Evolutionary conservation across 2,888 invertebrate genomes (phyloP), one percentile per base, ranked within the genome.

Genomic region (Leptinotarsa peninsularis): DNA sequence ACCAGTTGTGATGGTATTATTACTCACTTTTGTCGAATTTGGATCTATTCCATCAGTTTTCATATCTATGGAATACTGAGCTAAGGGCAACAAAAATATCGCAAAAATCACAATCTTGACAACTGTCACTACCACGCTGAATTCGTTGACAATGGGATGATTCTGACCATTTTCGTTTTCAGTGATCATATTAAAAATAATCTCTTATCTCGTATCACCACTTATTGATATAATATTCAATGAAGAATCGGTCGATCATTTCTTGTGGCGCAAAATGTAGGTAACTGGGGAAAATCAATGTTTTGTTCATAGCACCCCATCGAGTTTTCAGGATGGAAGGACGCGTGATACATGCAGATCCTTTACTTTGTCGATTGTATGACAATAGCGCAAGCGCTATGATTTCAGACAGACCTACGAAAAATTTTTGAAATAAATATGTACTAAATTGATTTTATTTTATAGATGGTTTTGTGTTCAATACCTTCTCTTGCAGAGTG

Each of bases 91-190:
- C 63, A 63, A 43, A 63, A 63, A 63, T 63, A 63, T 63, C 10
- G n/a, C 63, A n/a, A 63, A 33, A 18, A 63, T 63, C 63, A 63
- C 63, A 33, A 63, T 63, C 63, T 63, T 63, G 15, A 63, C 15
- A 63, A 63, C 63, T 33, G 43, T 63, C 33, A 63, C 63, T 63
- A 63, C 43, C 43, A 63, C 63, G n/a, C 63, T 43, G n/a, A 63
- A 63, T 63, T 63, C 63, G 43, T 63, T 63, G 43, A 63, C 18
- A 33, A 33, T 14, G n/a, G 63, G 17, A 13, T 18, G n/a, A 63
- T 4, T 27, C 17, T 33, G 63, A n/a, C 13, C n/a, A 33, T 63
- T 63, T 17, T 63, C 58, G 23, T 17, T 23, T 58, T 21, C 58
- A 23, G 58, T 13, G 14, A 67, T 67, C 43, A 66, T 66, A 21